These are phyloP conservation scores for Menidia menidia DNA, from an alignment of 2,797 vertebrate species.

Conservation along the genomic window DNA sequence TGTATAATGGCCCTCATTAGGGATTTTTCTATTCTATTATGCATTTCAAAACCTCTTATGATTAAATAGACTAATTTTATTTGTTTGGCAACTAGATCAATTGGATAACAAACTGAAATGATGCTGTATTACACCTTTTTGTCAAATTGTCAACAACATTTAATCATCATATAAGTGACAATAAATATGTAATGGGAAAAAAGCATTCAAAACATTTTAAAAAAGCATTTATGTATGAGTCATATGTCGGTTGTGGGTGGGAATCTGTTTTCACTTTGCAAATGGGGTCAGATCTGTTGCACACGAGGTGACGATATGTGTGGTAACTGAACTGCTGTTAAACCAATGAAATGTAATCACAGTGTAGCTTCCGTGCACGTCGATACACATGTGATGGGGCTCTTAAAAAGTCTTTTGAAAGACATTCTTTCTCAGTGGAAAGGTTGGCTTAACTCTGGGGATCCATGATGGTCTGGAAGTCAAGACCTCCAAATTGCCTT, in stretches of 20 bases:
- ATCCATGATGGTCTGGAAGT: slow-evolving; percentile 50
- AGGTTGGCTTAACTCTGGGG: slow-evolving; percentile 37
- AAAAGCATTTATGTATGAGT: too few species aligned
- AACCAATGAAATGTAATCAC: slow-evolving; percentile 10
- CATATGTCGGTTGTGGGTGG: neutral
- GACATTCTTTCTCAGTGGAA: slow-evolving; percentile 10
- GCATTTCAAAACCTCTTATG: too few species aligned
- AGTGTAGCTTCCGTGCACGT: neutral
- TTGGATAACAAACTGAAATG: too few species aligned
- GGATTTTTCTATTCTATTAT: too few species aligned
- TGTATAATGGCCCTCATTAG: too few species aligned
- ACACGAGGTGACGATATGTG: neutral
- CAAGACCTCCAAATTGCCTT: slow-evolving; percentile 71
- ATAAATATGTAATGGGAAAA: too few species aligned
- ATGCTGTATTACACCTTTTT: too few species aligned
- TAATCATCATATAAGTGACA: neutral
- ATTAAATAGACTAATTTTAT: too few species aligned
- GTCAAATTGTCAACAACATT: neutral
- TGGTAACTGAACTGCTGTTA: neutral
- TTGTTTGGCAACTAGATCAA: too few species aligned
- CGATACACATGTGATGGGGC: neutral
- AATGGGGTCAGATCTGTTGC: neutral
- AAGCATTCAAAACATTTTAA: too few species aligned
- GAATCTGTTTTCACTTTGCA: neutral
- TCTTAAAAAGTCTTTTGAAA: neutral